Conservation (phyloP, 2,113 vertebrate species). For the Cyprinodon brontotheroides region DNA sequence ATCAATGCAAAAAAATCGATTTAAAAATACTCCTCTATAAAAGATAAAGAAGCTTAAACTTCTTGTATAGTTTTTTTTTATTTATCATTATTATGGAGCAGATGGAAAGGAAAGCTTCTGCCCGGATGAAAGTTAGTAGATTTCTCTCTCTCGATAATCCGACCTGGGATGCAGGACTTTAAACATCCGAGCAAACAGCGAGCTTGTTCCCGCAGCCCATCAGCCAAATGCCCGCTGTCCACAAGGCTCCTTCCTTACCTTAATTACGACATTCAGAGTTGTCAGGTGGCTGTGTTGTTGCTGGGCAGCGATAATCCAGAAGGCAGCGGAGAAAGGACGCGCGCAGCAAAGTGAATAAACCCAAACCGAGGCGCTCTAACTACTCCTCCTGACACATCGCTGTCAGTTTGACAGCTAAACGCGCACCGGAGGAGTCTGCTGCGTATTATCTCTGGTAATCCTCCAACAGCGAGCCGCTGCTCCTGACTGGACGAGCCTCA, state of each 20-base stretch:
- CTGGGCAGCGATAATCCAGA: slow-evolving; percentile 79
- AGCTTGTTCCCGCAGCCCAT: slow-evolving; percentile 26
- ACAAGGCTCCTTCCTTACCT: slow-evolving; percentile 73
- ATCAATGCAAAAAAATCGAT: slow-evolving; percentile 4
- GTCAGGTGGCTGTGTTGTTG: slow-evolving; percentile 81
- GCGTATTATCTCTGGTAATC: slow-evolving; percentile 74
- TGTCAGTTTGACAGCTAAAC: slow-evolving; percentile 79
- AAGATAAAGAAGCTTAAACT: slow-evolving; percentile 32
- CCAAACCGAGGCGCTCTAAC: slow-evolving; percentile 46
- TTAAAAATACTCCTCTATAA: background rate
- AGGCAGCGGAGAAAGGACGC: slow-evolving; percentile 38
- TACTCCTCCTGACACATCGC: slow-evolving; percentile 68
- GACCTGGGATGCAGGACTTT: slow-evolving; percentile 4
- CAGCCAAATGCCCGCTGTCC: slow-evolving; percentile 12
- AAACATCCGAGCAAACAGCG: background rate
- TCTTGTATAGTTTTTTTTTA: slow-evolving; percentile 36
- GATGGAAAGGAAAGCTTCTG: slow-evolving; percentile 25
- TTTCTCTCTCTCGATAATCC: slow-evolving; percentile 7
- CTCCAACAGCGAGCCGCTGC: slow-evolving; percentile 63
- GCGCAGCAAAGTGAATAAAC: slow-evolving; percentile 61
- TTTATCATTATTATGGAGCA: slow-evolving; percentile 2
- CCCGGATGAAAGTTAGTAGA: slow-evolving; percentile 59
- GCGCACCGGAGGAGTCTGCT: slow-evolving; percentile 65
- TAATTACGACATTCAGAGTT: slow-evolving; percentile 82
- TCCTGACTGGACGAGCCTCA: slow-evolving; percentile 65